Base-by-base conservation (phyloP, 2,113 vertebrate genomes). In the Corynorhinus townsendii region DNA sequence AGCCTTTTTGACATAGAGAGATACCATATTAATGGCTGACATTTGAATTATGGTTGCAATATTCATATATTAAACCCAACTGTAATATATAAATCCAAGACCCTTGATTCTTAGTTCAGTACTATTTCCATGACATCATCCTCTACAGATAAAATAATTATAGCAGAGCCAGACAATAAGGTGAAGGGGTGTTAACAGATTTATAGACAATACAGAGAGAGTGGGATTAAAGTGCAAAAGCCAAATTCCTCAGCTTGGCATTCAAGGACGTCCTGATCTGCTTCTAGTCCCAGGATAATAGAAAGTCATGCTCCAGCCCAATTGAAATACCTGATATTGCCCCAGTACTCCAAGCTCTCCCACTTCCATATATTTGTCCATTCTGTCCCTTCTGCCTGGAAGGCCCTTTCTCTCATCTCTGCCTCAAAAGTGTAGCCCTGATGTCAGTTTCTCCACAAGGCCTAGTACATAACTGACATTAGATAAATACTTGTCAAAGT, bases 61-160 rank as follows among this genome's bases (percentile, higher is more conserved):
- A 95, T 92, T 64, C 73, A 79, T 59, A 80, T 92, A 95, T 92
- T 96, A 96, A 96, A 89, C 96, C 82, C 94, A 95, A 96, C 89
- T 96, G 93, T 90, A 96, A 97, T 73, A 96, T 92, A 95, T 90
- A 96, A 95, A 96, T 75, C 69, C 64, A 91, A 94, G 64, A 89
- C 33, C 66, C 82, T 92, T 86, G 93, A 90, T 96, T 96, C 73
- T 89, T 83, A 62, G 68, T 86, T 96, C 43, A 45, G 30, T 79
- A 89, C 86, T 95, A 73, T 97, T 97, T 97, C 97, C 97, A 96
- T 97, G 95, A 97, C 96, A 95, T 97, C 95, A 97, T 92, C 22
- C 54, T 86, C 71, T 17, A 88, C 88, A 95, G 96, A 97, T 97
- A 97, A 97, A 97, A 97, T 92, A 97, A 97, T 97, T 97, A 97